Evolutionary conservation across 1,140 invertebrate species (phyloP), one percentile per base, ranked within the genome.

Genomic region (Hesperophylax magnus): DNA sequence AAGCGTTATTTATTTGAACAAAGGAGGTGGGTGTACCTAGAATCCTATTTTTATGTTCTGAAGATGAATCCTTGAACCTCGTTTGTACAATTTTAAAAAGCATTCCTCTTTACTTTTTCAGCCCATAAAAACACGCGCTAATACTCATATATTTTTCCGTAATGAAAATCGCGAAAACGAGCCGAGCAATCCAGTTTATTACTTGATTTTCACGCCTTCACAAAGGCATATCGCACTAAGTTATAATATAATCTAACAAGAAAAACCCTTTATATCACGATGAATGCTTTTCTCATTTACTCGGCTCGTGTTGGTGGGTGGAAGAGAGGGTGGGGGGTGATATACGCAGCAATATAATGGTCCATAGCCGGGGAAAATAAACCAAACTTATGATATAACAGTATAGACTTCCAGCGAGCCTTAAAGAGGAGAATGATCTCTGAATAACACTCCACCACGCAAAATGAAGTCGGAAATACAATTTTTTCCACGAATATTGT

Each of bases 381-480:
- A 84, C 79, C 82, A 81, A 84, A 84, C 82, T 84, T 84, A 84
- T 84, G 82, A 84, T 84, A 79, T 84, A 84, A 76, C 82, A 84
- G 79, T 84, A 84, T 84, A 80, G 79, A 84, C 82, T 84, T 75
- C 79, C 22, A 67, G 22, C 14, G 31, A 67, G 63, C 22, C 22
- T 27, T n/a, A 15, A 34, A 67, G 5, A 67, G 63, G 14, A 27
- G 8, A 27, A 67, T 67, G 17, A 9, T 34, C n/a, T 67, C 14
- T 7, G 22, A 67, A 31, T 5, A n/a, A 67, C 17, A 31, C 63
- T 67, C 31, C 20, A 24, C 58, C 1, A 56, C 5, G 27, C 2
- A 5, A 27, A 27, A 27, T 5, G 27, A 2, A 27, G 27, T 2
- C 27, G 2, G 27, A 2, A 5, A 2, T 27, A 2, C 27, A 27